Base-by-base conservation (phyloP, 1,140 invertebrate genomes). In the Drosophila kohkoa region DNA sequence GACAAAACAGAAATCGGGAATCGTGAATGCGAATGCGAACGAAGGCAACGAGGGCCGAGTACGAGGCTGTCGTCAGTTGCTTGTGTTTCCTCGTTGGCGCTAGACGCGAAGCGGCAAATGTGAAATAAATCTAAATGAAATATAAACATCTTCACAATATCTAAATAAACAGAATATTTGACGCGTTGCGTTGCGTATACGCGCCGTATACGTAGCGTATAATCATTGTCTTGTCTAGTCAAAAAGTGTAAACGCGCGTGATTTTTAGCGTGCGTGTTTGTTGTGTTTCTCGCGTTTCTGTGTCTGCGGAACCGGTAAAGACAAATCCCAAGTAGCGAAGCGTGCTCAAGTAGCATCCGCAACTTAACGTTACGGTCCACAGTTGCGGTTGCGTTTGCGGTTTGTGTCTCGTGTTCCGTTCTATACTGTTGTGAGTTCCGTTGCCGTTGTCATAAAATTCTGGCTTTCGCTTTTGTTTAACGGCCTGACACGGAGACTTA, bases 31-130 rank as follows among this genome's bases (percentile, higher is more conserved):
- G 35, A 38, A 13, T 54, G 52, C 41, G 15, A 65, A 54, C 69
- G 75, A 63, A 67, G 58, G 51, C 60, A 59, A 32, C 57, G 58
- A 55, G 48, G 38, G 57, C 57, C 65, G 65, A 41, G 35, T 46
- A 25, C 67, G 72, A 64, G 67, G 52, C 38, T 59, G 43, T 75
- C 55, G 79, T 82, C 83, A 88, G 83, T 88, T 88, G 80, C 80
- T 87, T 83, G 80, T 89, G 77, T 75, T 81, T 78, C 77, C 77
- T 88, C 85, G 77, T 83, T 69, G 83, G 66, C 74, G 85, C 13
- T 79, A 77, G 83, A 88, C 77, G 81, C 77, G 67, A 66, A 63
- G 82, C 83, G 83, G 83, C 77, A 69, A 68, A 54, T 49, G 20
- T 48, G 49, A 69, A 62, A 57, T 48, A 15, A 16, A n/a, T 66